Conservation (phyloP, 1,140 invertebrate genomes). For the Anoplolepis gracilipes region DNA sequence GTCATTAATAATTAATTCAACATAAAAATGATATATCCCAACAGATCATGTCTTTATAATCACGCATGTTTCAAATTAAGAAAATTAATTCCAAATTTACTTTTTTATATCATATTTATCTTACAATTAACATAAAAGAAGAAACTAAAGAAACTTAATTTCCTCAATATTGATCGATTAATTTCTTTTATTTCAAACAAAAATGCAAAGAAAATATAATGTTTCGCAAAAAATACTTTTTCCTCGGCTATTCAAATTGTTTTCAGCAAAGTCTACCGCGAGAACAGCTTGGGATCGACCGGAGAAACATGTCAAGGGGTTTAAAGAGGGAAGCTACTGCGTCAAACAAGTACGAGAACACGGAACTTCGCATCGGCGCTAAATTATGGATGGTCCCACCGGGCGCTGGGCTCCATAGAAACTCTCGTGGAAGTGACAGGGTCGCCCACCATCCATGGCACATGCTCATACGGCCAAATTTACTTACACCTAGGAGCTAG, state of each 20-base stretch:
- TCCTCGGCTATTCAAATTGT: not conserved
- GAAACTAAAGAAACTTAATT: not conserved
- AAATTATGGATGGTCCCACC: slow-evolving; percentile 68
- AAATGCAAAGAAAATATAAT: slow-evolving; percentile 1
- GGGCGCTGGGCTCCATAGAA: slow-evolving; percentile 41
- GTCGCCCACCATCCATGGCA: slow-evolving; percentile 44
- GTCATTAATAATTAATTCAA: slow-evolving; percentile 8
- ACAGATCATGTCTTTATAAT: not conserved
- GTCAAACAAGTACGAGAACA: slow-evolving; percentile 58
- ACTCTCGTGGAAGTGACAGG: slow-evolving; percentile 62
- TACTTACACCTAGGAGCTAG: slow-evolving; percentile 33
- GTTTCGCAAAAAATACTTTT: not conserved
- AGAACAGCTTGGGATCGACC: slow-evolving; percentile 61
- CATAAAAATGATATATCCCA: not conserved
- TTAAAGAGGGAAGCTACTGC: slow-evolving; percentile 69
- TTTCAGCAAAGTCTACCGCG: slow-evolving; percentile 19
- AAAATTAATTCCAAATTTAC: not conserved
- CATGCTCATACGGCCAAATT: slow-evolving; percentile 58
- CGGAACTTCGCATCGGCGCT: slow-evolving; percentile 67
- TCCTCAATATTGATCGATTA: not conserved
- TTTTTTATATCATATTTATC: not conserved
- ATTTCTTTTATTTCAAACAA: not conserved
- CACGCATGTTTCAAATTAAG: not conserved
- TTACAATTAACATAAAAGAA: not conserved
- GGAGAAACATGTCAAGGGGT: slow-evolving; percentile 72